Percentiles rank a stretch among this genome's conserved stretches.
Evolutionary conservation across 1,140 invertebrate species (phyloP).

Genomic region (Nasonia giraulti): DNA sequence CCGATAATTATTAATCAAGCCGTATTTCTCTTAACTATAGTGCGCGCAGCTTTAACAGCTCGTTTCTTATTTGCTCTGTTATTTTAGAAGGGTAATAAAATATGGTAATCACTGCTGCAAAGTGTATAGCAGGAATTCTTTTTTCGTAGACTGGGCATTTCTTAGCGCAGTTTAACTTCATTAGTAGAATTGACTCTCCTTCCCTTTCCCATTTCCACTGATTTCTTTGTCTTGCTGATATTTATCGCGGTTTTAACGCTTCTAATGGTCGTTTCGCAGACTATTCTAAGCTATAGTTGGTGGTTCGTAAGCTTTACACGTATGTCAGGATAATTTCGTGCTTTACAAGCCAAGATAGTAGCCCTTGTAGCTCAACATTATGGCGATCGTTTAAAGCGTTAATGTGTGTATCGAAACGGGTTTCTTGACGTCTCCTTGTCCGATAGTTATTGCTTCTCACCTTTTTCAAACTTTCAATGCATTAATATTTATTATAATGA

Average conservation of each 20-base stretch:
- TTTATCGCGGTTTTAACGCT: constrained; percentile 37
- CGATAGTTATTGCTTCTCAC: no score
- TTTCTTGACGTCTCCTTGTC: not conserved
- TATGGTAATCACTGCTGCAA: not conserved
- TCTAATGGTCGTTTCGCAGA: constrained; percentile 21
- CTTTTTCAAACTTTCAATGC: not conserved
- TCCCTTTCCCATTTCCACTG: not conserved
- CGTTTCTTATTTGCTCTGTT: not conserved
- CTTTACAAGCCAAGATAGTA: no score
- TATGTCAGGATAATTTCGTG: constrained; percentile 34
- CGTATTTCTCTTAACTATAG: not conserved
- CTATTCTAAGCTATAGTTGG: constrained; percentile 14
- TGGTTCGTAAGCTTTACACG: constrained; percentile 18
- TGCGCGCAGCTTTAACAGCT: not conserved
- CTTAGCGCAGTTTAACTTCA: constrained; percentile 8
- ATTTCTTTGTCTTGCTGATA: constrained; percentile 12
- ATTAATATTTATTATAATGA: no score
- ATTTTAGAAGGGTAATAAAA: not conserved
- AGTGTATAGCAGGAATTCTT: not conserved
- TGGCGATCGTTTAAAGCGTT: not conserved
- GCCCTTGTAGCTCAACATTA: not conserved
- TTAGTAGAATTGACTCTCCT: constrained; percentile 15
- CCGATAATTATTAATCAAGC: not conserved
- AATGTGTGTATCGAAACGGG: not conserved
- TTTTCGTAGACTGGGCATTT: not conserved